Evolutionary conservation across 2,888 invertebrate genomes (phyloP), one percentile per base, ranked within the genome.

Genomic region (Synanthedon myopaeformis): DNA sequence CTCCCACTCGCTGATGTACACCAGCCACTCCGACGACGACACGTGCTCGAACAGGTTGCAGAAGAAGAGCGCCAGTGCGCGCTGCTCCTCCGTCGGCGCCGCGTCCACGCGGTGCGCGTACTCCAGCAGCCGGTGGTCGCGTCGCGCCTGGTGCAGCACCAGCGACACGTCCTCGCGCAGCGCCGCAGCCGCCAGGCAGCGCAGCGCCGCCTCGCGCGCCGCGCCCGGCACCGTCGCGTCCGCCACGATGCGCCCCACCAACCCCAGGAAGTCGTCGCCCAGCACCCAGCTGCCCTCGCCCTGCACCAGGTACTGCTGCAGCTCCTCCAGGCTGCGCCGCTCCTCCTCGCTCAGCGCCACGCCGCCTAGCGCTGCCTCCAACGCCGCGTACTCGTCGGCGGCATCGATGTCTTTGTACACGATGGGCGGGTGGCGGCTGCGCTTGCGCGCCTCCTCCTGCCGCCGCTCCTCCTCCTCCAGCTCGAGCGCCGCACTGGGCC

Each of bases 1-100:
- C 50, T 92, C 91, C 97, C 97, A 97, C 82, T 97, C 96, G 52
- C 96, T 96, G 76, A 97, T 97, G 85, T 97, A 97, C 66, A 97
- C 88, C 70, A 96, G 82, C 97, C 97, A 97, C 80, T 97, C 97
- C 0, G 96, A 95, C 55, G 96, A 93, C 61, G 94, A 94, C 42
- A 93, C 83, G 82, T 95, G 94, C 79, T 95, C 95, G 81, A 96
- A 97, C 82, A 97, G 90, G 81, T 97, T 97, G 78, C 94, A 94
- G 79, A 96, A 35, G 78, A 96, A 93, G 67, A 94, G 87, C 51
- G 95, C 92, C 61, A 95, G 89, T 11, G 94, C 93, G 65, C 91
- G 90, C 76, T 96, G 96, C 72, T 96, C 96, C 52, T 91, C 90
- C 0, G 89, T 77, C 35, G 92, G 89, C 65, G 92, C 90, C 61